A percentile compares a stretch with the other conserved stretches of the same genome.
phyloP scores from a whole-genome alignment of 2,888 invertebrate species.

The Tinea semifulvella region DNA sequence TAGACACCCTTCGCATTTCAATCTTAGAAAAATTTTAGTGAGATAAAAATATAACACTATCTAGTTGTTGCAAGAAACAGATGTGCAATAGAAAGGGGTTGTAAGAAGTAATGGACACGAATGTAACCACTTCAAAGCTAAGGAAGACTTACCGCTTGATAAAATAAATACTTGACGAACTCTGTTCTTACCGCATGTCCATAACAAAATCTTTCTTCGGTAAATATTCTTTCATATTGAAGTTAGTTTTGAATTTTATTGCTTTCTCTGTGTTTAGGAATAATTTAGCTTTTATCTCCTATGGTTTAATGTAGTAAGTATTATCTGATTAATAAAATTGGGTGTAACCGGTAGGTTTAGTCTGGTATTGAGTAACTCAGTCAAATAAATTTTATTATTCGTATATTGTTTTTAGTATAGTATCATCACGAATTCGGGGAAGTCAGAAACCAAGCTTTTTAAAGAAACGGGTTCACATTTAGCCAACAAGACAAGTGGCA shows the following conservation, averaged over 20 bases:
- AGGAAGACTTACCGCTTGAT: conserved; percentile 32
- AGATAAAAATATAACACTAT: conserved; percentile 36
- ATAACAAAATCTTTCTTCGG: conserved; percentile 8
- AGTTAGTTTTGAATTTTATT: conserved; percentile 2
- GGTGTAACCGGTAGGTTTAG: too few species aligned
- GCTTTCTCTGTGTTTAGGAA: conserved; percentile 5
- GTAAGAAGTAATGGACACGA: conserved; percentile 47
- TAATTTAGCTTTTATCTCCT: conserved; percentile 4
- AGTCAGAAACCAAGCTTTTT: too few species aligned
- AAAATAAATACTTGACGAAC: conserved; percentile 44
- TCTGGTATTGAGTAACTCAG: too few species aligned
- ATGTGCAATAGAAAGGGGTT: conserved; percentile 43
- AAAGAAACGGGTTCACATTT: too few species aligned
- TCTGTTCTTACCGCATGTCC: conserved; percentile 7
- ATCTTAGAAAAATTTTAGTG: conserved; percentile 21
- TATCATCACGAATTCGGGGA: too few species aligned
- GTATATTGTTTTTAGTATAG: too few species aligned
- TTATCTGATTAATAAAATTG: conserved; percentile 2
- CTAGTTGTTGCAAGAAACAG: conserved; percentile 26
- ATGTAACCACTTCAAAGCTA: conserved; percentile 58
- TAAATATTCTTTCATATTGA: conserved; percentile 13
- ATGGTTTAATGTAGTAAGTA: neutral
- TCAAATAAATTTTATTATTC: too few species aligned
- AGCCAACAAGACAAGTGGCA: too few species aligned
- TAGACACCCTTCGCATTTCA: neutral